Evolutionary conservation across 2,797 vertebrate species (phyloP), one percentile per base, ranked within the genome.

Genomic region (Limnodromus scolopaceus): DNA sequence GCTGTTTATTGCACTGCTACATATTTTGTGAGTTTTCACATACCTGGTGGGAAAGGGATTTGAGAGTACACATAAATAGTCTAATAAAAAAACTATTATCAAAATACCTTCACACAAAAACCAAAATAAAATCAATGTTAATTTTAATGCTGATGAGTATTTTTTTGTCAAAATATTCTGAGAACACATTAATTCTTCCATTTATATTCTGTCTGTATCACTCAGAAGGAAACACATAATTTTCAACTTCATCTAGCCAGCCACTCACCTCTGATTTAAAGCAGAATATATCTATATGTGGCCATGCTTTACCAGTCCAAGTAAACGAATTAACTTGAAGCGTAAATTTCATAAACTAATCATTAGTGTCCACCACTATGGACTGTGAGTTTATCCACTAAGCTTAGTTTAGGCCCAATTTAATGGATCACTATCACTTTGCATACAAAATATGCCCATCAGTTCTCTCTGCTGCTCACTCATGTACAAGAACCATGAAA

Each of bases 261-360:
- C 3, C 9, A 45, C 18, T 77, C 7, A 14, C 68, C 15, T 96
- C 27, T n/a, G 38, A 72, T 84, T 92, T 81, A 51, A 84, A 93
- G 76, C 43, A 55, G 12, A 53, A 38, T 51, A 54, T 46, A 16
- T 84, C 22, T 51, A 14, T 45, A 66, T 25, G 54, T 32, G 18
- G 6, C 22, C 19, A 43, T 46, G 18, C 2, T 48, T 77, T 84
- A 60, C 15, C 4, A 84, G 20, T 68, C 3, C 12, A 78, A 41
- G 46, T 54, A n/a, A 77, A n/a, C 68, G 91, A 84, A 88, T 69
- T 88, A 94, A 46, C 34, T 94, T 88, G 77, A 93, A 94, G n/a
- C 28, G 13, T 57, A 89, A 61, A n/a, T 96, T 95, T 86, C 79
- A 58, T 81, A 88, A 94, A 93, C 10, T 77, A 51, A 84, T 87